Conservation (phyloP, 2,888 invertebrate genomes). For the Torymus tubicola region DNA sequence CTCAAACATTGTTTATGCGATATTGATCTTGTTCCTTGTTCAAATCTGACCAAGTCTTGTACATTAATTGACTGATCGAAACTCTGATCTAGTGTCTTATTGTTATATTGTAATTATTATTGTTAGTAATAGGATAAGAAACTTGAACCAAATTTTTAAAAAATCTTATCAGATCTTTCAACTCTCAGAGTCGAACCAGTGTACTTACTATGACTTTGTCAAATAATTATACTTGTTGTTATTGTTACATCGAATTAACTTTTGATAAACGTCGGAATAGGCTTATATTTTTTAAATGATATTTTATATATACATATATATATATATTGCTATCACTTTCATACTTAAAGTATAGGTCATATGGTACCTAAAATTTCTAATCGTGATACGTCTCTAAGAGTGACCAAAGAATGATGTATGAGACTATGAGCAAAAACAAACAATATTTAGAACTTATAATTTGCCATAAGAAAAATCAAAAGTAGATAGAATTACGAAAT, state of each 20-base stretch:
- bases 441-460: conserved; percentile 38
- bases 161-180: conserved; percentile 55
- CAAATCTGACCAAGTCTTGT: conserved; percentile 58
- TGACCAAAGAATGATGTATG: conserved; percentile 64
- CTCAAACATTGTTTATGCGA: conserved; percentile 50
- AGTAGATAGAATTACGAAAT: conserved; percentile 40
- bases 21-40: conserved; percentile 59
- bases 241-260: conserved; percentile 57
- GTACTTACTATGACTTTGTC: conserved; percentile 58
- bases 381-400: conserved; percentile 61
- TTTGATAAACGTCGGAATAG: conserved; percentile 53
- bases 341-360: conserved; percentile 54
- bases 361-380: conserved; percentile 53
- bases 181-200: conserved; percentile 55
- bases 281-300: conserved; percentile 56
- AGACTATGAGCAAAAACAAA: conserved; percentile 56
- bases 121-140: conserved; percentile 58
- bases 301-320: conserved; percentile 54
- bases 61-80: conserved; percentile 63
- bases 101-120: conserved; percentile 59
- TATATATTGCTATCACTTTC: conserved; percentile 54
- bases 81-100: conserved; percentile 64
- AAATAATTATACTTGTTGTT: conserved; percentile 57
- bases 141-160: conserved; percentile 61
- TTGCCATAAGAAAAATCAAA: conserved; percentile 54